These are phyloP conservation scores for Ophonus ardosiacus DNA, from an alignment of 2,888 invertebrate species.

Conservation along the genomic window DNA sequence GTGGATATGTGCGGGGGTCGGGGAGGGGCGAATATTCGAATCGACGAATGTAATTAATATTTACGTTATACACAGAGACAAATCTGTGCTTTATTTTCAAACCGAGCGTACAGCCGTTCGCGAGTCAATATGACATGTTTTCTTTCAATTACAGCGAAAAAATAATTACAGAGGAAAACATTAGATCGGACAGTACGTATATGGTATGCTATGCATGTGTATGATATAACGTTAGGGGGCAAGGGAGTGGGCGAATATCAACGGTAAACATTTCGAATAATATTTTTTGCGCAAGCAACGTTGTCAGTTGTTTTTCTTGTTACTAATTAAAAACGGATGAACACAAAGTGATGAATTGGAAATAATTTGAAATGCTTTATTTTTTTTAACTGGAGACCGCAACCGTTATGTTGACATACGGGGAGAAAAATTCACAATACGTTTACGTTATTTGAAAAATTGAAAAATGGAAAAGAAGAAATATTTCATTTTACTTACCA, in stretches of 20 bases:
- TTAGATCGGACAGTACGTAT: slow-evolving; percentile 61
- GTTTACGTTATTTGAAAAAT: slow-evolving; percentile 56
- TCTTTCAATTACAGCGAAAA: slow-evolving; percentile 68
- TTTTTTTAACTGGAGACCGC: slow-evolving; percentile 53
- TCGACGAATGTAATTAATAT: slow-evolving; percentile 70
- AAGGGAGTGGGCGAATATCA: slow-evolving; percentile 60
- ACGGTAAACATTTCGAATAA: slow-evolving; percentile 64
- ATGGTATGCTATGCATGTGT: slow-evolving; percentile 43
- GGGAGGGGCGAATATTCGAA: slow-evolving; percentile 64
- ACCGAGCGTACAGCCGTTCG: slow-evolving; percentile 65
- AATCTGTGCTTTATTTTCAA: slow-evolving; percentile 66
- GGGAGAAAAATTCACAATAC: slow-evolving; percentile 53
- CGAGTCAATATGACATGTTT: slow-evolving; percentile 68
- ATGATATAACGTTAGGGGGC: slow-evolving; percentile 64
- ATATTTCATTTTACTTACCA: slow-evolving; percentile 63
- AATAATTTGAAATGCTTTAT: slow-evolving; percentile 64
- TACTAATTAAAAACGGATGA: slow-evolving; percentile 64
- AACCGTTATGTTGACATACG: slow-evolving; percentile 60
- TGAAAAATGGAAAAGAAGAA: slow-evolving; percentile 63
- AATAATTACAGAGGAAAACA: slow-evolving; percentile 66
- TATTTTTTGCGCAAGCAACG: slow-evolving; percentile 63
- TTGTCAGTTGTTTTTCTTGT: slow-evolving; percentile 64
- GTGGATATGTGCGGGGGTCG: slow-evolving; percentile 66
- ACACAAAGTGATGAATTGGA: slow-evolving; percentile 65
- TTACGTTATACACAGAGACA: slow-evolving; percentile 69